Conservation (phyloP, 2,888 invertebrate genomes). For the Anticlea derivata region DNA sequence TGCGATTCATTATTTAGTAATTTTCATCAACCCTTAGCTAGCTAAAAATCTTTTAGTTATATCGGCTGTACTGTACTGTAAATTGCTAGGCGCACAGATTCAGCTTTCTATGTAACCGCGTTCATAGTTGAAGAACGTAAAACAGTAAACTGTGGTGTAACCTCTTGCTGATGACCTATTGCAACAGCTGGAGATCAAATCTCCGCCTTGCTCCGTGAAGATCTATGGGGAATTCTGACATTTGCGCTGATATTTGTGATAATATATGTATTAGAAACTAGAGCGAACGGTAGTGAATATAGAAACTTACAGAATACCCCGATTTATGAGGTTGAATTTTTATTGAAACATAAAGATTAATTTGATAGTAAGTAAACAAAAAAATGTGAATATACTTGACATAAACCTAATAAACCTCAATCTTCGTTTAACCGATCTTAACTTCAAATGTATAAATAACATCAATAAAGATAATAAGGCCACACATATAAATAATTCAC, state of each 20-base stretch:
- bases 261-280: not conserved
- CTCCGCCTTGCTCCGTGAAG: slow-evolving; percentile 7
- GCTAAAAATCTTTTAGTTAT: too few species aligned
- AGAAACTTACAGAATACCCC: too few species aligned
- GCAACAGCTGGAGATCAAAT: slow-evolving; percentile 21
- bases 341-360: not conserved
- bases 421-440: not conserved
- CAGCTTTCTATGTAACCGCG: slow-evolving; percentile 1
- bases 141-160: slow-evolving; percentile 38
- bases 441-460: not conserved
- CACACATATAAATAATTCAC: slow-evolving; percentile 6
- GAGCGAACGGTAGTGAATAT: not conserved
- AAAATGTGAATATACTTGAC: not conserved
- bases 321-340: too few species aligned
- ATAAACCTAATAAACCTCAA: slow-evolving; percentile 5
- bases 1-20: too few species aligned
- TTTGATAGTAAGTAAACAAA: not conserved
- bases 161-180: slow-evolving; percentile 48
- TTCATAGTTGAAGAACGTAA: slow-evolving; percentile 24
- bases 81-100: too few species aligned
- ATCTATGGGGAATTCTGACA: slow-evolving; percentile 34
- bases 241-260: slow-evolving; percentile 24
- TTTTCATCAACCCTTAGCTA: too few species aligned
- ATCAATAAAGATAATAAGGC: slow-evolving; percentile 9
- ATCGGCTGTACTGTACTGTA: too few species aligned